Evolutionary conservation across 2,888 invertebrate species (phyloP).

Genomic region (Plemyria rubiginata): DNA sequence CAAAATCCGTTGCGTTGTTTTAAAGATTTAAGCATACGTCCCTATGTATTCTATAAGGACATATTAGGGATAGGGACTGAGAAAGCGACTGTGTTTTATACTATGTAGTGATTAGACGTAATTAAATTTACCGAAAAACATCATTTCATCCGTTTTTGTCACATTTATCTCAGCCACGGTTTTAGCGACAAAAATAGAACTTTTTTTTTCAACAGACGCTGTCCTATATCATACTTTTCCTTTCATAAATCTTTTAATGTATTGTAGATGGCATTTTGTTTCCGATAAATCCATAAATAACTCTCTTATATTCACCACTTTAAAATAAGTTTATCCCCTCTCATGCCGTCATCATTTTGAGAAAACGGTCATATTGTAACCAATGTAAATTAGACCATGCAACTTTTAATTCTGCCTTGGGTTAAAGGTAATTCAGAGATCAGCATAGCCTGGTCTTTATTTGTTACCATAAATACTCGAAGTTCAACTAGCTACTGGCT

Average conservation of each 20-base stretch:
- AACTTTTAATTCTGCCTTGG: conserved; percentile 27
- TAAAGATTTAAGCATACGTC: no score
- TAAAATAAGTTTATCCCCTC: conserved; percentile 76
- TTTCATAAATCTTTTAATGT: conserved; percentile 70
- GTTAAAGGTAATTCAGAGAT: conserved; percentile 43
- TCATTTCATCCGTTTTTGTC: no score
- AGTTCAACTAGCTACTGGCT: conserved; percentile 41
- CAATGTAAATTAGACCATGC: conserved; percentile 48
- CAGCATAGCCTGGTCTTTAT: conserved; percentile 51
- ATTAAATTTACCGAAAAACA: no score
- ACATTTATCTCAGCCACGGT: background rate
- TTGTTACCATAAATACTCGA: conserved; percentile 72
- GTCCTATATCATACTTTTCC: conserved; percentile 46
- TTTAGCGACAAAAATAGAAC: background rate
- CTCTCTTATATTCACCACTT: conserved; percentile 67
- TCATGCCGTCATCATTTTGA: conserved; percentile 63
- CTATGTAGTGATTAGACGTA: no score
- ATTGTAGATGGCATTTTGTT: conserved; percentile 71
- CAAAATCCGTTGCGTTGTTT: no score
- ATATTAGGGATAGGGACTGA: no score
- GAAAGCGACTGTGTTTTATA: no score
- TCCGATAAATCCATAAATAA: conserved; percentile 74
- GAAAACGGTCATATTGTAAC: conserved; percentile 56
- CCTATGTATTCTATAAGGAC: no score
- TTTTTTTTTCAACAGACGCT: background rate